Evolutionary conservation across 2,797 vertebrate genomes (phyloP).

Genomic region (Morus bassanus): DNA sequence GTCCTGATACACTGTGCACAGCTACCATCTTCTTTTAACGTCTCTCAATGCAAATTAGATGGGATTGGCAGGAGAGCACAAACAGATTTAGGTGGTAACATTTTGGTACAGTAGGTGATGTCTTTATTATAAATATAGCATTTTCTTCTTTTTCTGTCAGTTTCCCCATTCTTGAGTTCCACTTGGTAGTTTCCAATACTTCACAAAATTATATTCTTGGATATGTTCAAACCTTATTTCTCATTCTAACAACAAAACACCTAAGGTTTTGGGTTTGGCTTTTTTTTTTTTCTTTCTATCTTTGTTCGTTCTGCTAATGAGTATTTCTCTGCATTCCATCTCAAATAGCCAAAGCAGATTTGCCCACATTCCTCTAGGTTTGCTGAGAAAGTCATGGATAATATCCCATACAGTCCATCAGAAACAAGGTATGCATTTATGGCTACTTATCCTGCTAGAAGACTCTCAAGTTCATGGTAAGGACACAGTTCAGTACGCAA

Average conservation of each 20-base stretch:
- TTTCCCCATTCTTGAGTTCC: not conserved
- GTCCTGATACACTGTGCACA: not conserved
- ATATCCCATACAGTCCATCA: not conserved
- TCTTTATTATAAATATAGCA: not conserved
- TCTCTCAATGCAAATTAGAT: not conserved
- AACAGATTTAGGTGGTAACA: not conserved
- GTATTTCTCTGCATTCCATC: not conserved
- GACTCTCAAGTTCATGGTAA: not conserved
- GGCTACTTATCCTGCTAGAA: not conserved
- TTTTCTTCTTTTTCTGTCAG: not conserved
- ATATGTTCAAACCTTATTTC: not conserved
- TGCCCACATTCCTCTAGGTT: not conserved
- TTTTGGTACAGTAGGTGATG: not conserved
- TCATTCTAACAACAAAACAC: not conserved
- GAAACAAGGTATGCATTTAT: not conserved
- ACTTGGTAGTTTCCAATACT: not conserved
- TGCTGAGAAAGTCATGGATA: not conserved
- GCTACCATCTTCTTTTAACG: not conserved
- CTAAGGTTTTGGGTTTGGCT: not conserved
- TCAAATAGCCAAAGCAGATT: not conserved
- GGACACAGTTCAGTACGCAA: not conserved
- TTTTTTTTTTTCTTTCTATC: not conserved
- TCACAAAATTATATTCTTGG: not conserved
- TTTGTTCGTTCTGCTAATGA: not conserved
- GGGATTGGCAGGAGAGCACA: not conserved